Evolutionary conservation across 2,888 invertebrate species (phyloP).

Genomic region (Penaeus monodon): DNA sequence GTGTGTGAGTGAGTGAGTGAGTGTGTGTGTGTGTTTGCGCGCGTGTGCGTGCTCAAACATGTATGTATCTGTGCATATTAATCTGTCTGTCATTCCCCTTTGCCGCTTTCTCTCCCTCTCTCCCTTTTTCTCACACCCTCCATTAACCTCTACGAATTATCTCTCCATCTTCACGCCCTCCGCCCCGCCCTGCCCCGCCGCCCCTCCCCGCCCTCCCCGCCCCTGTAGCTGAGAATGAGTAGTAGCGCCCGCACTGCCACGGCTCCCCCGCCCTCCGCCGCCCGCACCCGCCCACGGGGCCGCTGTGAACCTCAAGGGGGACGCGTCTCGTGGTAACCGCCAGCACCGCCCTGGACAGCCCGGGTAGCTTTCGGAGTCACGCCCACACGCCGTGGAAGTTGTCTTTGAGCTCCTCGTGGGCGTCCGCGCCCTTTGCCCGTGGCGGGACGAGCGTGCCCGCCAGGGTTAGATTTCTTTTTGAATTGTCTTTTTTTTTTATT

Average conservation of each 20-base stretch:
- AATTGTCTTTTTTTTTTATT: too few relatives aligned
- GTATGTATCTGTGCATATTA: too few relatives aligned
- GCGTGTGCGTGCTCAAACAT: not conserved
- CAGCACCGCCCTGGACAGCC: conserved; percentile 16
- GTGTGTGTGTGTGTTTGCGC: too few relatives aligned
- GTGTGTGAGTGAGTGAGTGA: too few relatives aligned
- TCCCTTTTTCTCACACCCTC: too few relatives aligned
- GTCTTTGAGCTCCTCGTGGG: not conserved
- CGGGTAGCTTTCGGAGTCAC: not conserved
- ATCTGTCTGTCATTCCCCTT: too few relatives aligned
- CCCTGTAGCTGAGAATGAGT: not conserved
- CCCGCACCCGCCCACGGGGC: conserved; percentile 7
- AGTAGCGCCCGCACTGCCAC: not conserved
- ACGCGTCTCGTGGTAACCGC: conserved; percentile 27
- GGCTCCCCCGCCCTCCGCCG: not conserved
- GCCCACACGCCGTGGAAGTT: conserved; percentile 14
- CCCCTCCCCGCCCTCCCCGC: conserved; percentile 10
- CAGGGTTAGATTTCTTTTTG: too few relatives aligned
- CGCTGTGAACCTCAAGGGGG: not conserved
- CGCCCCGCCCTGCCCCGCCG: conserved; percentile 1
- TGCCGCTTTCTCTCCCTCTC: too few relatives aligned
- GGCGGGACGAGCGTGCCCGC: too few relatives aligned
- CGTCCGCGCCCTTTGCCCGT: not conserved
- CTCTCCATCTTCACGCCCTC: not conserved
- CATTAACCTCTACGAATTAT: too few relatives aligned